phyloP scores from a whole-genome alignment of 2,113 vertebrate species.

The Salvelinus alpinus region DNA sequence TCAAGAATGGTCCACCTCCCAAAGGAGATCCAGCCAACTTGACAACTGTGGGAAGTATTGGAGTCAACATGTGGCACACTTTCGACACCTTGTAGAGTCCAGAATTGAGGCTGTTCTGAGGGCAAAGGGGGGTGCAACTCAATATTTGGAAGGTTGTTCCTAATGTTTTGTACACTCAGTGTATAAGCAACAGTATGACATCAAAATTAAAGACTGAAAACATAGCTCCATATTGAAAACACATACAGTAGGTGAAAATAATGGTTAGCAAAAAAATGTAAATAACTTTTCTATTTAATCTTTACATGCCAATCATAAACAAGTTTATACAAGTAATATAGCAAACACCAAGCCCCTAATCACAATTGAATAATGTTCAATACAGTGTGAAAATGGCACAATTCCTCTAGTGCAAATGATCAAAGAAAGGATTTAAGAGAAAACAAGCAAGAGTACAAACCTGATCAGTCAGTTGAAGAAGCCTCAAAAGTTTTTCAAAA shows the following conservation, averaged over 20 bases:
- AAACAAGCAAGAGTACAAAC: slow-evolving; percentile 25
- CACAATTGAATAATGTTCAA: not conserved
- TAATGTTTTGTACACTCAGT: not conserved
- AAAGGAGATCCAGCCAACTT: too few species aligned
- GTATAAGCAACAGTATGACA: not conserved
- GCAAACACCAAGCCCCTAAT: not conserved
- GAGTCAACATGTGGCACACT: too few species aligned
- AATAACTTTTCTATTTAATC: not conserved
- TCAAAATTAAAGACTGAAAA: not conserved
- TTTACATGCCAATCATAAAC: not conserved
- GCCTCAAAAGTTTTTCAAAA: not conserved
- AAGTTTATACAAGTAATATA: not conserved
- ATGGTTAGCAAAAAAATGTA: not conserved
- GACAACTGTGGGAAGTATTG: too few species aligned
- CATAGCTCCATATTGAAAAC: not conserved
- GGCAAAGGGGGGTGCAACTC: too few species aligned
- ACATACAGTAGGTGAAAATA: not conserved
- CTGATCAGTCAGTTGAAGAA: not conserved
- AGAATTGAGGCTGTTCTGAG: too few species aligned
- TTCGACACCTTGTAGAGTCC: too few species aligned
- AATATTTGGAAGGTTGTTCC: too few species aligned
- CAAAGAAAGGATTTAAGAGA: slow-evolving; percentile 34
- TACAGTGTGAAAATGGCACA: slow-evolving; percentile 28
- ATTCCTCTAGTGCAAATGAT: slow-evolving; percentile 55
- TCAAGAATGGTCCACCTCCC: too few species aligned